Percentiles rank a stretch among this genome's conserved stretches.
These are phyloP conservation scores for Willisornis vidua DNA, from an alignment of 2,113 vertebrate species.

Conservation along the genomic window DNA sequence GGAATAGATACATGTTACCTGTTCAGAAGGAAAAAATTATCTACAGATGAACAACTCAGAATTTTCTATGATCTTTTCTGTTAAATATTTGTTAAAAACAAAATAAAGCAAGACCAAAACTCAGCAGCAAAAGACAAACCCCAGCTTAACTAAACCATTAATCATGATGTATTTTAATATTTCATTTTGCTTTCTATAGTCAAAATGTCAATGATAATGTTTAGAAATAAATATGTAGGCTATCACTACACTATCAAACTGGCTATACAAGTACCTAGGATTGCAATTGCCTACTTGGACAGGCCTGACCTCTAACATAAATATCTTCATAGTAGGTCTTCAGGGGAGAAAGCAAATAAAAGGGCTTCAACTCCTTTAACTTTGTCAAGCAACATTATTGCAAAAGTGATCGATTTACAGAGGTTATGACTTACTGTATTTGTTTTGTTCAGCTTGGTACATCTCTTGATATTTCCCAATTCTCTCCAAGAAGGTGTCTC, in stretches of 20 bases:
- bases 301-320: neutral
- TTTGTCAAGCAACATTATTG: neutral
- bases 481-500: neutral
- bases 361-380: neutral
- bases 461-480: neutral
- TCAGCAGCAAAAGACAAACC: no score
- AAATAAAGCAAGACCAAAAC: neutral
- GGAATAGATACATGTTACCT: neutral
- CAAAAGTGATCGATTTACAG: neutral
- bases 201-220: neutral
- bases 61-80: neutral
- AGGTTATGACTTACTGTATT: neutral
- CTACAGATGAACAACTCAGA: neutral
- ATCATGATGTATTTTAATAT: neutral
- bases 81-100: neutral
- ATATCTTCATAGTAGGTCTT: neutral
- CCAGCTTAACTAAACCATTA: neutral
- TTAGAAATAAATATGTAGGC: neutral
- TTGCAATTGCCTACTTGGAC: neutral
- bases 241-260: neutral
- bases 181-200: neutral
- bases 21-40: neutral
- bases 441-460: neutral
- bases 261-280: neutral
- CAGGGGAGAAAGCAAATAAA: neutral